Evolutionary conservation across 2,113 vertebrate genomes (phyloP).

Genomic region (Hemiprocne comata): DNA sequence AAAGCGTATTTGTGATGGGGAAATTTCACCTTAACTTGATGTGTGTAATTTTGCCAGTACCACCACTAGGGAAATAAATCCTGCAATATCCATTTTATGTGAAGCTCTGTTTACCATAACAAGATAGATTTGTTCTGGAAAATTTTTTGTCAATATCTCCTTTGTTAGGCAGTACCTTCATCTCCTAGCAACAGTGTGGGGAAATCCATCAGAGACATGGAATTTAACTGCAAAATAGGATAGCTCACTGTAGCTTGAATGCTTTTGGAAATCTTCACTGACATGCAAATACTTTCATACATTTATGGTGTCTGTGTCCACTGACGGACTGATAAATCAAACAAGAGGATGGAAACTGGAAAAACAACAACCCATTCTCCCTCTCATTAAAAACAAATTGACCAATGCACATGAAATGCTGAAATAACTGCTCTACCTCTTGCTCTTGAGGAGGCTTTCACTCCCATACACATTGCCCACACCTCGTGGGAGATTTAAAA

Average conservation of each 20-base stretch:
- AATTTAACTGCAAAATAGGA: constrained; percentile 64
- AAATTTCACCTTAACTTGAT: neutral
- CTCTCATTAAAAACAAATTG: neutral
- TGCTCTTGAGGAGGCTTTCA: neutral
- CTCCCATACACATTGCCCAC: neutral
- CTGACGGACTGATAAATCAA: neutral
- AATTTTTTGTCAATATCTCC: constrained; percentile 50
- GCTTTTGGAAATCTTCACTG: constrained; percentile 58
- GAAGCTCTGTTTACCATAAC: constrained; percentile 47
- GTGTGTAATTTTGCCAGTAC: neutral
- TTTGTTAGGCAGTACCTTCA: constrained; percentile 73
- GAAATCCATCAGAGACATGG: constrained; percentile 75
- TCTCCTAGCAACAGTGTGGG: constrained; percentile 79
- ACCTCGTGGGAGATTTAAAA: neutral
- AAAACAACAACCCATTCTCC: neutral
- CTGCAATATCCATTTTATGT: constrained; percentile 33
- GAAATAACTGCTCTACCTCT: neutral
- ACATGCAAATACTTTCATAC: neutral
- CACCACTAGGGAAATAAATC: constrained; percentile 36
- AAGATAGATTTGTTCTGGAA: constrained; percentile 56
- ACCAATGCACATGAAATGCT: neutral
- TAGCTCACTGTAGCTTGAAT: constrained; percentile 41
- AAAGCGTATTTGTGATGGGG: neutral
- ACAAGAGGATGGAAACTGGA: neutral
- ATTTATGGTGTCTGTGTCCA: neutral